Base-by-base conservation (phyloP, 2,797 vertebrate genomes). In the Lepilemur septentrionalis region DNA sequence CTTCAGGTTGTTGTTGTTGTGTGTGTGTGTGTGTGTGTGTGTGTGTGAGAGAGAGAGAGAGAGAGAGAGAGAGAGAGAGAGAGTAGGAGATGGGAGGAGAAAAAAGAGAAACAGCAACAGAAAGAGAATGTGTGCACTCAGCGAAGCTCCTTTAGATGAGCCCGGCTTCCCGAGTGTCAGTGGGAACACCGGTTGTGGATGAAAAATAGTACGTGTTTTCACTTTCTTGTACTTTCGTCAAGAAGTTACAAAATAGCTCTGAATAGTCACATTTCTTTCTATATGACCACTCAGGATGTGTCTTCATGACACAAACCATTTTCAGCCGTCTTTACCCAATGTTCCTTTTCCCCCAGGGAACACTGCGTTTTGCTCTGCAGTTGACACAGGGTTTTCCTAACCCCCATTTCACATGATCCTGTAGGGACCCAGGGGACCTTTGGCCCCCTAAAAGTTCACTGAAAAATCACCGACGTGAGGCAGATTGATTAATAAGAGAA, bases 51-150 rank as follows among this genome's bases (percentile, higher is more conserved):
- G 46, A 11, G 35, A 6, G 69, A 20, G n/a, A 22, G 67, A 5
- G 35, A 15, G 57, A 30, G 32, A 20, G n/a, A 25, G n/a, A n/a
- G 38, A 9, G 35, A 8, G 70, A n/a, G 32, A 23, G 69, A 25
- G 69, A n/a, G 13, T 1, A 32, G 13, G 61, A 13, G 61, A 63
- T 30, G 59, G 28, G 61, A 63, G 61, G 5, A 13, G 30, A 32
- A 63, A 13, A 7, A 30, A 70, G 14, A 76, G 20, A n/a, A 78
- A 72, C 2, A 30, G 11, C 14, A 23, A 13, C 0, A 79, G 86
- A 25, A 63, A 35, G 4, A 52, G 30, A 43, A 7, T 3, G 0
- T 3, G 3, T 2, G 9, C 13, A 7, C 0, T 4, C 20, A n/a
- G 1, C 0, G 7, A 20, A 25, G 22, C 69, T 41, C 43, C 35